Percentiles rank a stretch among this genome's conserved stretches.
Conservation (phyloP, 2,888 invertebrate genomes). For the Epiblema foenella region DNA sequence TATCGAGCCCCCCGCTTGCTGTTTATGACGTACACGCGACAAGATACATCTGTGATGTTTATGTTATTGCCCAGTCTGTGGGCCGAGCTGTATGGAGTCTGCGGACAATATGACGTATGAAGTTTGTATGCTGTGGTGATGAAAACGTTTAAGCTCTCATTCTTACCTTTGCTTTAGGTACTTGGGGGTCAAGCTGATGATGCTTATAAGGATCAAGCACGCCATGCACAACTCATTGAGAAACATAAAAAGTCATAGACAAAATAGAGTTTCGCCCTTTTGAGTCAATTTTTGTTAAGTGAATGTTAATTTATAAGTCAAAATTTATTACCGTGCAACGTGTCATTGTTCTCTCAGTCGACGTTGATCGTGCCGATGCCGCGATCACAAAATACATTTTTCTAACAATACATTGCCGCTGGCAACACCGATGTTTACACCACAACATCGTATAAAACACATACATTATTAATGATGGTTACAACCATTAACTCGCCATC, state of each 20-base stretch:
- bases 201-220: neutral
- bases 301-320: neutral
- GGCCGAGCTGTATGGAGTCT: slow-evolving; percentile 49
- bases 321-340: neutral
- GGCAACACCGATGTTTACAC: slow-evolving; percentile 7
- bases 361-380: neutral
- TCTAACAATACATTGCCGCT: slow-evolving; percentile 16
- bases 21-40: slow-evolving; percentile 58
- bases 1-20: slow-evolving; percentile 59
- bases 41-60: slow-evolving; percentile 65
- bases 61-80: slow-evolving; percentile 64
- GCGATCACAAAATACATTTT: slow-evolving; percentile 8
- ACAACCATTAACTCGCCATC: slow-evolving; percentile 35
- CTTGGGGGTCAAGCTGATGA: no score
- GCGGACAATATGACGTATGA: slow-evolving; percentile 36
- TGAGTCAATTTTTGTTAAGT: no score
- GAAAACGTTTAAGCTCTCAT: neutral
- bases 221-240: neutral
- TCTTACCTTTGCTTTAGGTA: neutral
- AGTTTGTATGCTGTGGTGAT: slow-evolving; percentile 9
- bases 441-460: slow-evolving; percentile 31
- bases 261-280: no score
- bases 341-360: neutral
- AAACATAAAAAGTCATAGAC: neutral
- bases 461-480: slow-evolving; percentile 33